These are phyloP conservation scores for Coracopsis vasa DNA, from an alignment of 2,113 vertebrate species.

Conservation along the genomic window DNA sequence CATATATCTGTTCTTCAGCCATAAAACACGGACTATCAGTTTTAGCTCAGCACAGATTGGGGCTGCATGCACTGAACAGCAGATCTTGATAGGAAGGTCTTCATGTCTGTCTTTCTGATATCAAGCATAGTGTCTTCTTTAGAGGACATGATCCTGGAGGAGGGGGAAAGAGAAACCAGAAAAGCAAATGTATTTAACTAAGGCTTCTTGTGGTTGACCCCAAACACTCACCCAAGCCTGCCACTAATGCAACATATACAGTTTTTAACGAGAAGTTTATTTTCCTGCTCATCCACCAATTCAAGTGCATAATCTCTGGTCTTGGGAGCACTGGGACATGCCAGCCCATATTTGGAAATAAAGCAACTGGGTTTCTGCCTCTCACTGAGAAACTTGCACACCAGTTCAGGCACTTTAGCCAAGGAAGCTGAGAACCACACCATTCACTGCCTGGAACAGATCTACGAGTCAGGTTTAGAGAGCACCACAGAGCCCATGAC, in stretches of 20 bases:
- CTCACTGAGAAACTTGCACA: neutral
- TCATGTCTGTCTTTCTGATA: slow-evolving; percentile 23
- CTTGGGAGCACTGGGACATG: neutral
- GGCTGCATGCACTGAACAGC: slow-evolving; percentile 63
- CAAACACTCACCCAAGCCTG: neutral
- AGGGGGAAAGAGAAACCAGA: neutral
- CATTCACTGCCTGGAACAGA: neutral
- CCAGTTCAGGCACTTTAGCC: neutral
- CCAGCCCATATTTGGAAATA: slow-evolving; percentile 52
- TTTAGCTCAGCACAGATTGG: slow-evolving; percentile 56
- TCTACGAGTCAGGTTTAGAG: neutral
- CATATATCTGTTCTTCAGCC: slow-evolving; percentile 62
- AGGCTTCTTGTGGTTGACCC: neutral
- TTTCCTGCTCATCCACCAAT: neutral
- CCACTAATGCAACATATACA: neutral
- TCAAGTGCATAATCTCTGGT: neutral
- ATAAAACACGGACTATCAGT: slow-evolving; percentile 56
- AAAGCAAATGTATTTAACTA: neutral
- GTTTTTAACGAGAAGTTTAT: neutral
- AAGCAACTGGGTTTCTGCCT: slow-evolving; percentile 2
- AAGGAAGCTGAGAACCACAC: neutral
- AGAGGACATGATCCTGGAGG: slow-evolving; percentile 40
- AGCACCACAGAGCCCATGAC: neutral
- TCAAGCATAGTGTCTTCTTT: slow-evolving; percentile 50
- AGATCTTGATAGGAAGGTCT: slow-evolving; percentile 44